phyloP scores from a whole-genome alignment of 2,113 vertebrate species.

The Echinops telfairi region DNA sequence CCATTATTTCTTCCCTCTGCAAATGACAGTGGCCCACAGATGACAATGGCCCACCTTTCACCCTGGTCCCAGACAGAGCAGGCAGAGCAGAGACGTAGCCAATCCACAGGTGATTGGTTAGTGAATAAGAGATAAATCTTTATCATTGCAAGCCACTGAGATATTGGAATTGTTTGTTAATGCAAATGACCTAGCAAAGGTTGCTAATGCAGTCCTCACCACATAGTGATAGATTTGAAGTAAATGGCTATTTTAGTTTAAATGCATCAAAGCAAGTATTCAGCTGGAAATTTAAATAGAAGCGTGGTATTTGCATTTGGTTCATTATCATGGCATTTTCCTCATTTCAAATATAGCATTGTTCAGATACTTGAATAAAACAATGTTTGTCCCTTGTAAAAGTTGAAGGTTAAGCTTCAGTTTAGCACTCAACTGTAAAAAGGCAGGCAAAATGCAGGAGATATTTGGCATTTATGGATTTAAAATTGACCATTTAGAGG shows the following conservation, averaged over 20 bases:
- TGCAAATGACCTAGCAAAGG: neutral
- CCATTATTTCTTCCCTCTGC: neutral
- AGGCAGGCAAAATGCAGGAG: neutral
- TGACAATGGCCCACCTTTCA: neutral
- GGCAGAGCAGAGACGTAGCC: neutral
- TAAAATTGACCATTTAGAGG: neutral
- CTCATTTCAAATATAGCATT: conserved; percentile 22
- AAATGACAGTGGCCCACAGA: neutral
- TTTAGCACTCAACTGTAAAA: conserved; percentile 37
- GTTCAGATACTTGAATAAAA: conserved; percentile 26
- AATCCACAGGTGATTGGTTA: neutral
- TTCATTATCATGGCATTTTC: conserved; percentile 28
- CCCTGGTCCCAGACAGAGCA: neutral
- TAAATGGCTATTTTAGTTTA: conserved; percentile 35
- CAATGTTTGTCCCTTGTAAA: neutral
- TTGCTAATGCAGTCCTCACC: neutral
- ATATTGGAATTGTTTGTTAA: neutral
- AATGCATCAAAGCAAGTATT: neutral
- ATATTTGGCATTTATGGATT: conserved; percentile 13
- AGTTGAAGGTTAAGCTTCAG: conserved; percentile 9
- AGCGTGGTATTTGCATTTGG: neutral
- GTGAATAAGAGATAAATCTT: neutral
- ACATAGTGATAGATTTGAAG: neutral
- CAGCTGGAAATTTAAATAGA: conserved; percentile 41
- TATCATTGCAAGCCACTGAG: neutral